Evolutionary conservation across 2,797 vertebrate species (phyloP), one percentile per base, ranked within the genome.

Genomic region (Pipistrellus nathusii): DNA sequence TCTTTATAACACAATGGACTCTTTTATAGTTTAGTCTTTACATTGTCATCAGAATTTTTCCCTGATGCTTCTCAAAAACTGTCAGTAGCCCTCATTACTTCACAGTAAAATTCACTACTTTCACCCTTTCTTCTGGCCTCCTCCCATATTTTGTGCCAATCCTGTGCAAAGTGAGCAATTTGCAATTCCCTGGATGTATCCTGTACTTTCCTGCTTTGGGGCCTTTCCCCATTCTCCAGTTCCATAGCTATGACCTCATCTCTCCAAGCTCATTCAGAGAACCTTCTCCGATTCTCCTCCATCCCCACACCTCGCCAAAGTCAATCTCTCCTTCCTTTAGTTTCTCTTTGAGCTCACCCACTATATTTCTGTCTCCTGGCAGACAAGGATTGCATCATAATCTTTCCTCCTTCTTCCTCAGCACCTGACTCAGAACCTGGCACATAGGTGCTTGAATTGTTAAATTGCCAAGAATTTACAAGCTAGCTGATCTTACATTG

Each of bases 381-480:
- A n/a, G 72, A 64, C 2, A 75, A 64, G 6, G 30, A 41, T 21
- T 57, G 20, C 12, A 38, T 35, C 46, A 53, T 57, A 17, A 21
- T 55, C 27, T 72, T 73, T 85, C 78, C 51, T 82, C 25, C 3
- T 9, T 59, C 38, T 90, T 59, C 25, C 14, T 44, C 48, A 59
- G 48, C 30, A 1, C 72, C 73, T 88, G 48, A 94, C 77, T 15
- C 46, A 51, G 64, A 83, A 12, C 30, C 35, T 30, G 25, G 38
- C 32, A 81, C 15, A 17, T 25, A 94, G 59, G 17, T 82, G 41
- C 44, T 75, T 80, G 81, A 77, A 62, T 6, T 91, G 12, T 83
- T 77, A 89, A 44, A 77, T 76, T 85, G 91, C 48, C 41, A 89
- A 85, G 75, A 89, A 57, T 77, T 7, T 91, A 57, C 59, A 38